A percentile compares a stretch with the other conserved stretches of the same genome.
Evolutionary conservation across 2,113 vertebrate genomes (phyloP).

Genomic region (Cebus imitator): DNA sequence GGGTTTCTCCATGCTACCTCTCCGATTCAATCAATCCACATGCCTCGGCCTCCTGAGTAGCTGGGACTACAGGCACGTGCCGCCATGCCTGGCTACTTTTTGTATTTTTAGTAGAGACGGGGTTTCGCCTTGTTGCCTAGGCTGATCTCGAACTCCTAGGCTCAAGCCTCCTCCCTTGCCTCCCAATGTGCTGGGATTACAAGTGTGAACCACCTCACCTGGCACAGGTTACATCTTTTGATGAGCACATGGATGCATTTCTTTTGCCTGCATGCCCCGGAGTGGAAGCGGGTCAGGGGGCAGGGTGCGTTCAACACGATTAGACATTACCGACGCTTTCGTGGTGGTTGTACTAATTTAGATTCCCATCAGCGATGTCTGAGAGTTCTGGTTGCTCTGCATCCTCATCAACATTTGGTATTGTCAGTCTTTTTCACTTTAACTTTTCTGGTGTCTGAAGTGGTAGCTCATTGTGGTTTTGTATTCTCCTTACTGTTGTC

Average conservation of each 20-base stretch:
- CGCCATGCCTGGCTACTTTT: not conserved
- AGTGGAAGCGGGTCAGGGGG: not conserved
- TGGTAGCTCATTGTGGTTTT: not conserved
- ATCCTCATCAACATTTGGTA: accelerated
- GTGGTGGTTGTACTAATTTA: accelerated
- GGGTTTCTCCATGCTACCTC: not conserved
- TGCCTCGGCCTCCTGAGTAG: not conserved
- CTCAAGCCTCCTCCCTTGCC: too few relatives aligned
- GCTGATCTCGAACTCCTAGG: too few relatives aligned
- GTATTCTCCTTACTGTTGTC: not conserved
- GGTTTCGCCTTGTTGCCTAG: too few relatives aligned
- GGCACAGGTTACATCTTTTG: too few relatives aligned
- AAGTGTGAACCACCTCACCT: too few relatives aligned
- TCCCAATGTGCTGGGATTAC: too few relatives aligned
- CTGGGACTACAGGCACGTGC: not conserved
- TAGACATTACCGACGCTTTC: accelerated
- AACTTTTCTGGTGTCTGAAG: not conserved
- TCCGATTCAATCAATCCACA: accelerated
- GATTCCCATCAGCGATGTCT: accelerated
- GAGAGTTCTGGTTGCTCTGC: not conserved
- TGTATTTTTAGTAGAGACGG: too few relatives aligned
- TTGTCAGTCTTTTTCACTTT: not conserved
- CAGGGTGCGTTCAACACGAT: accelerated
- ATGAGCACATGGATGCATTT: not conserved
- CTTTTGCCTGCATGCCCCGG: not conserved